Conservation (phyloP, 1,140 invertebrate species). For the Sarcophaga bullata region DNA sequence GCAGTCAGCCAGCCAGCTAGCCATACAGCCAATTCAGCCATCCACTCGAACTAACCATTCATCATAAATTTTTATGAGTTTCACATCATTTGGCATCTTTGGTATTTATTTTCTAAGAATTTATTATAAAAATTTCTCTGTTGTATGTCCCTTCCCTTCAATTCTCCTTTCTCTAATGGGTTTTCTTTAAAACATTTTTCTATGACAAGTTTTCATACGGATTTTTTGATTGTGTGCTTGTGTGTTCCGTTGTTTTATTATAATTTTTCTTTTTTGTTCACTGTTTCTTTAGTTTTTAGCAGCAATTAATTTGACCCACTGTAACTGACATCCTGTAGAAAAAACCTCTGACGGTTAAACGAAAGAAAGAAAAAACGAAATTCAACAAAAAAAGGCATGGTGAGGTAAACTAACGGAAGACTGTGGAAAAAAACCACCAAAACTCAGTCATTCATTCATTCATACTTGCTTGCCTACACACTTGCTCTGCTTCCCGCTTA, state of each 20-base stretch:
- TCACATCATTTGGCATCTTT: constrained; percentile 13
- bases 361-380: too few relatives aligned
- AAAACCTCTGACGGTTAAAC: constrained; percentile 22
- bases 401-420: background rate
- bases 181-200: background rate
- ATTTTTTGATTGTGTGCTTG: too few relatives aligned
- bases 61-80: constrained; percentile 12
- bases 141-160: background rate
- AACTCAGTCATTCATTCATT: background rate
- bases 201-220: too few relatives aligned
- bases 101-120: too few relatives aligned
- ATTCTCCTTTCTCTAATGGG: background rate
- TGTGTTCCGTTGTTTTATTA: too few relatives aligned
- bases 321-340: constrained; percentile 27
- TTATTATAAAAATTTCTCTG: background rate
- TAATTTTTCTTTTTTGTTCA: background rate
- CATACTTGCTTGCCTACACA: too few relatives aligned
- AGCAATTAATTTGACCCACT: constrained; percentile 35
- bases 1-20: too few relatives aligned
- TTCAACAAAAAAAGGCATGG: background rate
- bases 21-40: too few relatives aligned
- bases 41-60: background rate
- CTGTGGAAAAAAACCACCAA: background rate
- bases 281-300: background rate
- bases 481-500: too few relatives aligned